These are phyloP conservation scores for Tursiops truncatus DNA, from an alignment of 2,113 vertebrate species.

Conservation along the genomic window DNA sequence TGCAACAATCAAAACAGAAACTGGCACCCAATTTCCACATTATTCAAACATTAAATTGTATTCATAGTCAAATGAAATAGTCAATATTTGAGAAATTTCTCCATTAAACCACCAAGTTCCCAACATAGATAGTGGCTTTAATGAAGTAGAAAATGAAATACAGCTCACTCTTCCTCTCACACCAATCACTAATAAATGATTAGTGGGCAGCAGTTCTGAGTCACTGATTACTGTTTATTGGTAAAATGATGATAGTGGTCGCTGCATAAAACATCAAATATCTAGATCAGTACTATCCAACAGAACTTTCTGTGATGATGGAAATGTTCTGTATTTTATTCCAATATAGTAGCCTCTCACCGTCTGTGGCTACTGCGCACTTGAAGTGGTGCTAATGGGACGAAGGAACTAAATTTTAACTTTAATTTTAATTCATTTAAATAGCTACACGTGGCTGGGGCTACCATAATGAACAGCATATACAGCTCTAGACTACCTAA, in stretches of 20 bases:
- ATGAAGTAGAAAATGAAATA: neutral
- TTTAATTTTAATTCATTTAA: slow-evolving; percentile 24
- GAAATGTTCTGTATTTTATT: neutral
- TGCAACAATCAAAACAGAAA: slow-evolving; percentile 11
- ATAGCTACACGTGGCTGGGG: neutral
- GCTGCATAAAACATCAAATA: neutral
- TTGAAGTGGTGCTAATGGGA: neutral
- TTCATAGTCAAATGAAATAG: slow-evolving; percentile 23
- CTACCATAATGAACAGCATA: neutral
- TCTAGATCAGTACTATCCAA: neutral
- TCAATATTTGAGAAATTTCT: neutral
- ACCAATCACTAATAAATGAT: neutral
- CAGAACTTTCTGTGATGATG: slow-evolving; percentile 19
- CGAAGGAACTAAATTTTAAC: neutral
- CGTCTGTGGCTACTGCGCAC: neutral
- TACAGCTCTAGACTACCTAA: neutral
- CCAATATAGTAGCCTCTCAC: neutral
- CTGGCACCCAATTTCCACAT: neutral
- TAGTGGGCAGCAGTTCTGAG: neutral
- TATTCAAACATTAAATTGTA: slow-evolving; percentile 26
- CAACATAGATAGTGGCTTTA: slow-evolving; percentile 18
- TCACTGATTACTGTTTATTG: neutral
- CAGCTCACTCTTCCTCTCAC: neutral
- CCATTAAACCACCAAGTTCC: neutral
- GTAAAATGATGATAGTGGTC: neutral